Percentiles rank a stretch among this genome's conserved stretches.
Conservation (phyloP, 2,888 invertebrate genomes). For the Byasa hedistus region DNA sequence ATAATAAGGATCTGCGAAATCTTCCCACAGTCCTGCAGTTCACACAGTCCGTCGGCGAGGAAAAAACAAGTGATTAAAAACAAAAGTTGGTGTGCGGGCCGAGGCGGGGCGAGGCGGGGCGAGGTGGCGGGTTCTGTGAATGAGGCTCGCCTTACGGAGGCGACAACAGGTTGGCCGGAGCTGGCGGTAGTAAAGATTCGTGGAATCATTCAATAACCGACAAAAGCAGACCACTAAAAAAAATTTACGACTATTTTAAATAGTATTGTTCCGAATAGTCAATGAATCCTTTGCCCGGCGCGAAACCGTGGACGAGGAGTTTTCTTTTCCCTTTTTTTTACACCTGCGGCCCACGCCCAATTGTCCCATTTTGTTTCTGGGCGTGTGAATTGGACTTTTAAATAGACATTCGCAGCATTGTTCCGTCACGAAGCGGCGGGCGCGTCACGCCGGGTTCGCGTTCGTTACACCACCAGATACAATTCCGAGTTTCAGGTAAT, state of each 20-base stretch:
- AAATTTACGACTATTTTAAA: constrained; percentile 28
- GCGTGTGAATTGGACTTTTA: constrained; percentile 39
- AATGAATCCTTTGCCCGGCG: constrained; percentile 33
- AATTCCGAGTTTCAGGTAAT: constrained; percentile 15
- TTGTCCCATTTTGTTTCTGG: constrained; percentile 40
- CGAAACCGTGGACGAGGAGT: constrained; percentile 24
- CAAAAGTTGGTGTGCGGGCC: constrained; percentile 2
- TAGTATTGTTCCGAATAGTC: constrained; percentile 33
- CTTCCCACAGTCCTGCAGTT: constrained; percentile 1
- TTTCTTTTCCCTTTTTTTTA: constrained; percentile 32
- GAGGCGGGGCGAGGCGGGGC: background rate
- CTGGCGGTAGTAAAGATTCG: constrained; percentile 24
- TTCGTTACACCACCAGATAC: constrained; percentile 31
- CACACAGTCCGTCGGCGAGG: constrained; percentile 3
- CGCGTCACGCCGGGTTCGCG: constrained; percentile 26
- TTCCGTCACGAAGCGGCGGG: constrained; percentile 37
- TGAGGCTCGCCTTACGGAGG: constrained; percentile 6
- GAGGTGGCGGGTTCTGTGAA: constrained; percentile 24
- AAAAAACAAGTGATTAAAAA: constrained; percentile 25
- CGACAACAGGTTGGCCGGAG: constrained; percentile 12
- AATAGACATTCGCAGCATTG: constrained; percentile 38
- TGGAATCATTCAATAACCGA: constrained; percentile 25
- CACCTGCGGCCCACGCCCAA: constrained; percentile 38
- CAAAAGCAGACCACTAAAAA: constrained; percentile 28
- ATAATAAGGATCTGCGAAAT: background rate